phyloP scores from a whole-genome alignment of 2,888 invertebrate genomes.

The Taenaris catops region DNA sequence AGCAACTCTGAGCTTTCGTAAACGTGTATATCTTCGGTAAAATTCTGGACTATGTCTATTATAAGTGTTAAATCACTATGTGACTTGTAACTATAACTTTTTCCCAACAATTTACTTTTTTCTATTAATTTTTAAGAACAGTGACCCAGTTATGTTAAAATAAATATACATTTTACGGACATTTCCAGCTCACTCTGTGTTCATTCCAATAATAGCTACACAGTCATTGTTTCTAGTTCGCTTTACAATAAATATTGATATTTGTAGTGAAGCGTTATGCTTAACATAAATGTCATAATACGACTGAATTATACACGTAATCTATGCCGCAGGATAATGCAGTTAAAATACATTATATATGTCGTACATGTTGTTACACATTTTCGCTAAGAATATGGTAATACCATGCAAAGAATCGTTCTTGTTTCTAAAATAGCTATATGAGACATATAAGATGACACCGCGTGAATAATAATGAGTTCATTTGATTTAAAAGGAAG shows the following conservation, averaged over 20 bases:
- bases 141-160: background rate
- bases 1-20: no score
- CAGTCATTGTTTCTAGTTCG: slow-evolving; percentile 1
- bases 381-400: slow-evolving; percentile 20
- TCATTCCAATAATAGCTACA: slow-evolving; percentile 1
- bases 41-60: no score
- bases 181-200: no score
- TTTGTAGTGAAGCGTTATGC: background rate
- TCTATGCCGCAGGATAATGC: slow-evolving; percentile 15
- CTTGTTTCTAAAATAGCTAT: slow-evolving; percentile 16
- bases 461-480: slow-evolving; percentile 11
- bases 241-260: slow-evolving; percentile 2
- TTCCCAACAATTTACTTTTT: no score
- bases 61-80: no score
- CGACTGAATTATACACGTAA: slow-evolving; percentile 4
- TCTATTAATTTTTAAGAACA: background rate
- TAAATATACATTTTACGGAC: no score
- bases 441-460: slow-evolving; percentile 6
- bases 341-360: slow-evolving; percentile 15
- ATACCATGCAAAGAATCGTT: slow-evolving; percentile 20
- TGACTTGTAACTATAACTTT: no score
- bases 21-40: no score
- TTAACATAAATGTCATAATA: slow-evolving; percentile 8
- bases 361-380: slow-evolving; percentile 11
- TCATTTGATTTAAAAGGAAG: slow-evolving; percentile 10